Base-by-base conservation (phyloP, 2,888 invertebrate genomes). In the Pteria penguin region DNA sequence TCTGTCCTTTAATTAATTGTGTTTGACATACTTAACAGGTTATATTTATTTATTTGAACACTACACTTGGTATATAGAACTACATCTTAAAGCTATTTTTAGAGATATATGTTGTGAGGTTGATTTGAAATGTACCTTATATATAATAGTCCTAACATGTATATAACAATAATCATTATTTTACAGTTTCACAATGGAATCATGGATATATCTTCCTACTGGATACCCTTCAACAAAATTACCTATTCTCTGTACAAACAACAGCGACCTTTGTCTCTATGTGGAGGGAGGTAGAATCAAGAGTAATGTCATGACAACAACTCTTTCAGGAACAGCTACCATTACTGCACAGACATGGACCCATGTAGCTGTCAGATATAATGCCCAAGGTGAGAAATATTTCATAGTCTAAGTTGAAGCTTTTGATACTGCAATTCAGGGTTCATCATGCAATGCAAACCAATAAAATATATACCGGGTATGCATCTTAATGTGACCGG, bases 121-220 rank as follows among this genome's bases (percentile, higher is more conserved):
- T n/a, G n/a, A n/a, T n/a, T 22, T 63, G 4, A 18, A n/a, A 36
- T 26, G 8, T 24, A 24, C 18, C 22, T 26, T 0, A 24, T 22
- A 27, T 60, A 8, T 18, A 27, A 18, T 22, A 8, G 26, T 60
- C 29, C 18, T 2, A 33, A 52, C 18, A n/a, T 27, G 24, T 31
- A 18, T 45, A 26, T n/a, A 18, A 58, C 24, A 36, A 22, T 62
- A 32, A 3, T 31, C 14, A 29, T 67, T 0, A 60, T 32, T 55
- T 75, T 79, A 52, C 78, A 89, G 89, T 79, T 88, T 89, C 66
- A 88, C 88, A 0, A 60, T 88, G 22, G 87, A 86, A 62, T 82
- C 81, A 1, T 87, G 86, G 86, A 61, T 89, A 2, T 75, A 80
- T 33, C 74, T 87, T 4, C 80, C 82, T 32, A 54, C 76, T 26